A percentile compares a stretch with the other conserved stretches of the same genome.
Conservation (phyloP, 2,888 invertebrate species). For the Tetanocera ferruginea region DNA sequence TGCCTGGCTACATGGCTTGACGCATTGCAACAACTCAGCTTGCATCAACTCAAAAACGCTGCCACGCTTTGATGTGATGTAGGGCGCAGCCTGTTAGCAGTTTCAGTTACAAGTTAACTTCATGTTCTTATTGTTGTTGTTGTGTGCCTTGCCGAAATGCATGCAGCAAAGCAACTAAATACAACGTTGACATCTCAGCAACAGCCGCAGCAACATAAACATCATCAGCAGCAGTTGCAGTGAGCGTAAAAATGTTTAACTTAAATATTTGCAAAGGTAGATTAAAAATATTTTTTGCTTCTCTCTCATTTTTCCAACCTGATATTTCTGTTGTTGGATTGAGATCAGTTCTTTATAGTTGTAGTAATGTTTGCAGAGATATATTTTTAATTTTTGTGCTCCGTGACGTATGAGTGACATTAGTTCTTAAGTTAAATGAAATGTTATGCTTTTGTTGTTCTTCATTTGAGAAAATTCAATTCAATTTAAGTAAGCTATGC, state of each 20-base stretch:
- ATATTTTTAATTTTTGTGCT: not conserved
- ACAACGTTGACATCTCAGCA: not conserved
- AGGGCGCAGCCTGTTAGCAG: not conserved
- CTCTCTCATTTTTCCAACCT: not conserved
- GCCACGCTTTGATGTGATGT: not conserved
- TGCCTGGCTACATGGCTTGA: not conserved
- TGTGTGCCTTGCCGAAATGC: not conserved
- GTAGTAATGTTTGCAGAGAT: not conserved
- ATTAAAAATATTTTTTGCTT: constrained; percentile 6
- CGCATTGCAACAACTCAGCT: not conserved
- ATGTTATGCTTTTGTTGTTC: not conserved
- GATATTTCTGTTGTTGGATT: not conserved
- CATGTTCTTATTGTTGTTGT: constrained; percentile 11
- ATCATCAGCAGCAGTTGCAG: not conserved
- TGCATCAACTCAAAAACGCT: not conserved
- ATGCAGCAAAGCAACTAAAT: not conserved
- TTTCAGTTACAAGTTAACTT: not conserved
- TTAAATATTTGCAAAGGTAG: constrained; percentile 25
- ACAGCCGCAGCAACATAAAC: too few relatives aligned
- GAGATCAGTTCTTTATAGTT: not conserved
- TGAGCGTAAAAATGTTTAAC: constrained; percentile 7
- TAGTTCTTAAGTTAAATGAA: not conserved
- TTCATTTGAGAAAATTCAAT: not conserved
- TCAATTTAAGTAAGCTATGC: too few relatives aligned
- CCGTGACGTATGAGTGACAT: constrained; percentile 13